These are phyloP conservation scores for Bradypodion pumilum DNA, from an alignment of 2,797 vertebrate genomes.

Conservation along the genomic window DNA sequence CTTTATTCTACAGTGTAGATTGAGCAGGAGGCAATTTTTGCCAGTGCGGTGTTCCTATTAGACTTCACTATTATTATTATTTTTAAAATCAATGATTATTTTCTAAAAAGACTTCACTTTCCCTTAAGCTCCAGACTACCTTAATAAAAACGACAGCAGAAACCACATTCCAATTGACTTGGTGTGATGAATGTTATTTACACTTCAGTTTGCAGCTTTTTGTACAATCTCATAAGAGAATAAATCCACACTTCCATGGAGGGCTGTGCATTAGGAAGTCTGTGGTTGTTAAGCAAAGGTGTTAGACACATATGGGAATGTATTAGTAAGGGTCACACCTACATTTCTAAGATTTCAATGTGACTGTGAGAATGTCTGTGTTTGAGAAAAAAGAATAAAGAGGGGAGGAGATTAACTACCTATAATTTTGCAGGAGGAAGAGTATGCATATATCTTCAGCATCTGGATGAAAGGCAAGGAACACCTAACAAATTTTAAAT, in stretches of 20 bases:
- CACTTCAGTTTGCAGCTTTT: constrained; percentile 81
- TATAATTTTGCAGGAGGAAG: constrained; percentile 28
- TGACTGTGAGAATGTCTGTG: constrained; percentile 61
- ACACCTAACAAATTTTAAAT: too few species aligned
- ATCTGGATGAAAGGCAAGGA: too few species aligned
- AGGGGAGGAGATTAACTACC: constrained; percentile 54
- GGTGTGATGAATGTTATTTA: constrained; percentile 81
- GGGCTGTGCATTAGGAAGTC: constrained; percentile 71
- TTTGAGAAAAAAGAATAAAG: constrained; percentile 50
- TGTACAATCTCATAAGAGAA: constrained; percentile 75
- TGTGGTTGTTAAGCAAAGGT: constrained; percentile 75
- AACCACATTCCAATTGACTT: constrained; percentile 64
- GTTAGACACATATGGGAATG: constrained; percentile 80
- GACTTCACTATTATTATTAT: constrained; percentile 17
- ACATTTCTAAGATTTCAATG: constrained; percentile 70
- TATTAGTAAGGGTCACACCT: constrained; percentile 79
- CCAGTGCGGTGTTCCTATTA: not conserved
- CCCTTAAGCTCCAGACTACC: constrained; percentile 52
- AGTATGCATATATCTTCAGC: not conserved
- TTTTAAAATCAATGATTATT: constrained; percentile 37
- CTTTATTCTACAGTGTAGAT: constrained; percentile 36
- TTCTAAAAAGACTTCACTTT: constrained; percentile 50
- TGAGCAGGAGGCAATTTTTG: constrained; percentile 36
- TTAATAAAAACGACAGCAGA: constrained; percentile 66
- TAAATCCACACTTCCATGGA: constrained; percentile 79